Percentiles rank a stretch among this genome's conserved stretches.
Conservation (phyloP, 2,888 invertebrate genomes). For the Beris morrisii region DNA sequence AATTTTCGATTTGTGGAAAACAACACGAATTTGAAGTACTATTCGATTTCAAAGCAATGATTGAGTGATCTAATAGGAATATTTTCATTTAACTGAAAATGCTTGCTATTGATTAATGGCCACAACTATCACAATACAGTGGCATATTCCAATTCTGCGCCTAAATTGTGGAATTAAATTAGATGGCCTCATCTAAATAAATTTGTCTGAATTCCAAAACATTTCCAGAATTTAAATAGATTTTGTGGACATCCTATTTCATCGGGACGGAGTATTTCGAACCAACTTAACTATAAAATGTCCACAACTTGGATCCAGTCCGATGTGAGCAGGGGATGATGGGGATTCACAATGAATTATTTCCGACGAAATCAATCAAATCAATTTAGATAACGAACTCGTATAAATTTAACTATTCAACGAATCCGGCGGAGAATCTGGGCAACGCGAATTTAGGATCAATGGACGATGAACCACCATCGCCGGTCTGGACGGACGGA, state of each 20-base stretch:
- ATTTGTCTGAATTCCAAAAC: background rate
- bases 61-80: too few species aligned
- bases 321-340: too few species aligned
- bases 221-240: too few species aligned
- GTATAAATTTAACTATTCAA: slow-evolving; percentile 1
- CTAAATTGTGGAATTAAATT: background rate
- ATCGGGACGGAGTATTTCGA: background rate
- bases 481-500: background rate
- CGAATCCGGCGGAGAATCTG: background rate
- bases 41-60: too few species aligned
- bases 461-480: background rate
- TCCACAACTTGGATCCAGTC: too few species aligned
- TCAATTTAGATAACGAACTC: slow-evolving; percentile 24
- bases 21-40: too few species aligned
- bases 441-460: background rate
- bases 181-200: background rate
- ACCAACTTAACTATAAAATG: too few species aligned
- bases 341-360: slow-evolving; percentile 12
- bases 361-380: slow-evolving; percentile 22
- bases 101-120: too few species aligned
- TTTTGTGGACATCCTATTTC: background rate
- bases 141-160: background rate
- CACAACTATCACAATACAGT: too few species aligned
- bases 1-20: too few species aligned
- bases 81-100: too few species aligned